Conservation (phyloP, 2,888 invertebrate species). For the Allolobophora icterica region DNA sequence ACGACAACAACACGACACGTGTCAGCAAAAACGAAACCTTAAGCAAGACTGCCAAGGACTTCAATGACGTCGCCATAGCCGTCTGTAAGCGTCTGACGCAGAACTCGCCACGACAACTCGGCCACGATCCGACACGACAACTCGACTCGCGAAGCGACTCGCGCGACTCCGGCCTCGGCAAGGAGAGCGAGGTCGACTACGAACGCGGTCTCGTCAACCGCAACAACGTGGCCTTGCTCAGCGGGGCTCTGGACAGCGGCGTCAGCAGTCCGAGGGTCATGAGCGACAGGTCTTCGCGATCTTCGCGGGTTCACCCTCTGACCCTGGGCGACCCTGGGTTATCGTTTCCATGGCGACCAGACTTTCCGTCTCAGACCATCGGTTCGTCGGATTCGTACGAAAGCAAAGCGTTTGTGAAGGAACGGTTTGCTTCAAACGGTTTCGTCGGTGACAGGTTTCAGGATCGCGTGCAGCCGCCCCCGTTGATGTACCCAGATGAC, state of each 20-base stretch:
- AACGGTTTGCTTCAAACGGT: background rate
- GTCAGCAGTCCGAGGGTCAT: background rate
- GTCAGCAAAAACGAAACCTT: background rate
- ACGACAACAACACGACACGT: background rate
- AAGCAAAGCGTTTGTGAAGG: background rate
- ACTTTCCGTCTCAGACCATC: background rate
- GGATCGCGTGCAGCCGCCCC: background rate
- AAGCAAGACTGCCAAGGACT: background rate
- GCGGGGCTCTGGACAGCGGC: background rate
- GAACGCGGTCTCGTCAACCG: background rate
- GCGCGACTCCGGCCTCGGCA: constrained; percentile 44
- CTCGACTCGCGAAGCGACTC: constrained; percentile 43
- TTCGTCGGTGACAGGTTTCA: background rate
- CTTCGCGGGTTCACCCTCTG: background rate
- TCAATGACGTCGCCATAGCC: background rate
- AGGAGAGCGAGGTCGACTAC: constrained; percentile 39
- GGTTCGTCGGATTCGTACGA: background rate
- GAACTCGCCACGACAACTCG: background rate
- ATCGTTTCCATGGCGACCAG: background rate
- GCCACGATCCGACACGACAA: background rate
- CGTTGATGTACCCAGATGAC: background rate
- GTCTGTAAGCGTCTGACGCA: background rate
- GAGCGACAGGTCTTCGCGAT: background rate
- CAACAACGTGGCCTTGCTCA: background rate
- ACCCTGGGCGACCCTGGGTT: background rate